phyloP scores from a whole-genome alignment of 2,113 vertebrate species.

The Cyphomyrus plagiostoma region DNA sequence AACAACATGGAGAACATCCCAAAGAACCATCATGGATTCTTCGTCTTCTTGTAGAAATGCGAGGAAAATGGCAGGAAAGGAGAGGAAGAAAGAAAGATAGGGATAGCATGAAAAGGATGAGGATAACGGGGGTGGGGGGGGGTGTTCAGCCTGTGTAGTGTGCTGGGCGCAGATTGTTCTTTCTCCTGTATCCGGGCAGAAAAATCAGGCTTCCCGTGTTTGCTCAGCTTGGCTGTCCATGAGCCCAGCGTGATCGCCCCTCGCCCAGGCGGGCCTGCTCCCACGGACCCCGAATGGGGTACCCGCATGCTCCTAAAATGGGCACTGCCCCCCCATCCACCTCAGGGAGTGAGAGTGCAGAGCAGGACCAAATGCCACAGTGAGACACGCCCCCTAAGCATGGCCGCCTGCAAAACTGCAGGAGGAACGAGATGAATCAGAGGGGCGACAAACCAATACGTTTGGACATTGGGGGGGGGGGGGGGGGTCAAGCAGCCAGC shows the following conservation, averaged over 20 bases:
- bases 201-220: conserved; percentile 41
- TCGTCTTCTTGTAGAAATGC: not conserved
- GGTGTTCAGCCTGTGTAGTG: not conserved
- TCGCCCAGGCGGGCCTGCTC: not conserved
- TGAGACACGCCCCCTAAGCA: not conserved
- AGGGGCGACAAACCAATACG: not conserved
- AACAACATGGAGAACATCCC: not conserved
- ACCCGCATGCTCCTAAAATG: not conserved
- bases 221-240: not conserved
- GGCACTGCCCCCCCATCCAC: not conserved
- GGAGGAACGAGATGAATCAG: not conserved
- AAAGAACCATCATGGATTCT: not conserved
- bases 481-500: not conserved
- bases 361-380: not conserved
- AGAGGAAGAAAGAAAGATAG: not conserved
- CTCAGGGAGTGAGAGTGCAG: not conserved
- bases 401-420: not conserved
- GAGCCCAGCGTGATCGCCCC: not conserved
- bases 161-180: conserved; percentile 18
- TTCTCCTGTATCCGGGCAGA: conserved; percentile 44
- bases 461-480: not conserved
- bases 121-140: not conserved
- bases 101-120: not conserved
- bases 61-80: not conserved
- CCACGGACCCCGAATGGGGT: too few relatives aligned